Evolutionary conservation across 2,888 invertebrate species (phyloP).

Genomic region (Corythucha ciliata): DNA sequence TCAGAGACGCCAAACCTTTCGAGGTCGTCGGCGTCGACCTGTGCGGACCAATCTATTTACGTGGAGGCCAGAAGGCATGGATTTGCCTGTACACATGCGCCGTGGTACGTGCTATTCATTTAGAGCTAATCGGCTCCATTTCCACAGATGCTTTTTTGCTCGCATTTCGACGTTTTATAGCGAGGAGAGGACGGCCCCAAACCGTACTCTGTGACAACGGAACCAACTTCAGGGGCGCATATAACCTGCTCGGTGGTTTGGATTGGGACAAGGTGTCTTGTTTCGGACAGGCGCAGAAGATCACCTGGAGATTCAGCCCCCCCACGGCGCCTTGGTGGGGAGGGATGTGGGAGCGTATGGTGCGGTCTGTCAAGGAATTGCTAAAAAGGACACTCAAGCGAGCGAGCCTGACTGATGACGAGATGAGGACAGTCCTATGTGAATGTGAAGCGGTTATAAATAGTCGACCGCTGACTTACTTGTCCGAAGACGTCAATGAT

Average conservation of each 20-base stretch:
- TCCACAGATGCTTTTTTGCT: slow-evolving; percentile 38
- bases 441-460: slow-evolving; percentile 21
- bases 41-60: slow-evolving; percentile 39
- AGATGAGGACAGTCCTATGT: slow-evolving; percentile 23
- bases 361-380: slow-evolving; percentile 23
- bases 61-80: slow-evolving; percentile 35
- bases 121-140: slow-evolving; percentile 39
- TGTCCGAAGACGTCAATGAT: slow-evolving; percentile 9
- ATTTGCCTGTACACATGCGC: slow-evolving; percentile 41
- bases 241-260: slow-evolving; percentile 44
- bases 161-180: slow-evolving; percentile 38
- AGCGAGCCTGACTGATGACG: slow-evolving; percentile 19
- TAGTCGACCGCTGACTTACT: slow-evolving; percentile 23
- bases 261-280: slow-evolving; percentile 42
- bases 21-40: slow-evolving; percentile 39
- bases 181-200: slow-evolving; percentile 37
- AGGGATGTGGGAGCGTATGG: slow-evolving; percentile 39
- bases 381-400: slow-evolving; percentile 21
- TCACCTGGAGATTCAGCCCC: slow-evolving; percentile 39
- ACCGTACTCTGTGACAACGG: slow-evolving; percentile 41
- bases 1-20: slow-evolving; percentile 35
- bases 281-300: slow-evolving; percentile 27
- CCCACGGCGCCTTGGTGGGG: slow-evolving; percentile 19
- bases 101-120: slow-evolving; percentile 40
- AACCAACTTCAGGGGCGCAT: slow-evolving; percentile 40